Evolutionary conservation across 2,797 vertebrate genomes (phyloP), one percentile per base, ranked within the genome.

Genomic region (Aldrovandia affinis): DNA sequence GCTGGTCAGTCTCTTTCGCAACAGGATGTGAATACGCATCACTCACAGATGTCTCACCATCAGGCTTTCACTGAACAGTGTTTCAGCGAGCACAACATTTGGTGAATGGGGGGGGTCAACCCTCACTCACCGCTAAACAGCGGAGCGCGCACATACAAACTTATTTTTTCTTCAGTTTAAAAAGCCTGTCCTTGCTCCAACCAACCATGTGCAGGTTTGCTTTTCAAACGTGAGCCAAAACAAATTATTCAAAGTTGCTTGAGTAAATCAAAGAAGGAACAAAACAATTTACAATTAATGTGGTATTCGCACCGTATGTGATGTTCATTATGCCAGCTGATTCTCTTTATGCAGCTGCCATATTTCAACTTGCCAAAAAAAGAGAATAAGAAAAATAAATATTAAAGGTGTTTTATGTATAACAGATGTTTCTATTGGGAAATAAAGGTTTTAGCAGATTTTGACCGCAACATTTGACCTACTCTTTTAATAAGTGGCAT

Each of bases 1-100:
- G 81, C 57, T 59, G 78, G 63, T 87, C 50, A 25, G 57, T 0
- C 15, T 87, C 44, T 84, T 83, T 85, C 28, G 83, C 73, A 90
- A 91, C 77, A 86, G 85, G 85, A 82, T 81, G 81, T 50, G 82
- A 86, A 65, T 22, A 14, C 25, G 22, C 15, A 2, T 59, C 63
- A 84, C 65, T 89, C 82, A 89, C 82, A 22, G 39, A 54, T 30
- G 54, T 44, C 33, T 36, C 30, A 50, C 57, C 59, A 47, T 59
- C 44, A 84, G 78, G 89, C 87, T 91, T 88, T 90, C 84, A 92
- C 55, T 20, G 18, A 57, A 57, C 55, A 57, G 55, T 10, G 33
- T 15, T 28, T 33, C 61, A 30, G 30, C 22, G 30, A 68, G 12
- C 28, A 18, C 6, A 68, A 30, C n/a, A 15, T 36, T 4, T 10